These are phyloP conservation scores for Catamblyrhynchus diadema DNA, from an alignment of 2,797 vertebrate genomes.

Conservation along the genomic window DNA sequence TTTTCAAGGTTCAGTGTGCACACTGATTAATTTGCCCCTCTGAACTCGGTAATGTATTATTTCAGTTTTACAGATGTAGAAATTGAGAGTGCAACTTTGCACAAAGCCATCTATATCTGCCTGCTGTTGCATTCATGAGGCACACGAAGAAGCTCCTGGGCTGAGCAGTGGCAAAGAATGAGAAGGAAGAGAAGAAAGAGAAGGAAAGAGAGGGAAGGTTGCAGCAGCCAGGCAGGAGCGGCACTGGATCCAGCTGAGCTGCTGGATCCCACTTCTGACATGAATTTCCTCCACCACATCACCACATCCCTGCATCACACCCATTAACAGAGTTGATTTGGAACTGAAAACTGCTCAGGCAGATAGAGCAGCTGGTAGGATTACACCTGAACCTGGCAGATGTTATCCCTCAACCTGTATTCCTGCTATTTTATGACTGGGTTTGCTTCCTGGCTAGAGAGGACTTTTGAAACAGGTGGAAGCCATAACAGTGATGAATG, in stretches of 20 bases:
- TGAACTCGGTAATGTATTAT: not conserved
- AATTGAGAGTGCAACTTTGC: not conserved
- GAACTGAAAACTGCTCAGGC: not conserved
- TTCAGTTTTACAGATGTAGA: not conserved
- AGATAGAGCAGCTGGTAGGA: not conserved
- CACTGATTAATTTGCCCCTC: not conserved
- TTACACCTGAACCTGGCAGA: not conserved
- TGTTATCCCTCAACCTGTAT: not conserved
- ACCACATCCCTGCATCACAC: not conserved
- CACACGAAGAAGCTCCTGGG: not conserved
- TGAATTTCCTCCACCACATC: not conserved
- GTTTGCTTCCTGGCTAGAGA: not conserved
- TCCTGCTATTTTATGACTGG: not conserved
- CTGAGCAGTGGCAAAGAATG: not conserved
- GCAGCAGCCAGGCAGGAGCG: not conserved
- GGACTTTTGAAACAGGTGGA: not conserved
- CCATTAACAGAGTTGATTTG: not conserved
- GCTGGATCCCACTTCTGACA: not conserved
- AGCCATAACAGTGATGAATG: accelerated
- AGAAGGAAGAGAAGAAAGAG: not conserved
- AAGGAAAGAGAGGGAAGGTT: not conserved
- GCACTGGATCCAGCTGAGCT: not conserved
- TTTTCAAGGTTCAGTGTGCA: not conserved
- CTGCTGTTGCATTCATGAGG: not conserved
- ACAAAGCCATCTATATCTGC: not conserved